Evolutionary conservation across 2,888 invertebrate species (phyloP), one percentile per base, ranked within the genome.

Genomic region (Dexiosoma caninum): DNA sequence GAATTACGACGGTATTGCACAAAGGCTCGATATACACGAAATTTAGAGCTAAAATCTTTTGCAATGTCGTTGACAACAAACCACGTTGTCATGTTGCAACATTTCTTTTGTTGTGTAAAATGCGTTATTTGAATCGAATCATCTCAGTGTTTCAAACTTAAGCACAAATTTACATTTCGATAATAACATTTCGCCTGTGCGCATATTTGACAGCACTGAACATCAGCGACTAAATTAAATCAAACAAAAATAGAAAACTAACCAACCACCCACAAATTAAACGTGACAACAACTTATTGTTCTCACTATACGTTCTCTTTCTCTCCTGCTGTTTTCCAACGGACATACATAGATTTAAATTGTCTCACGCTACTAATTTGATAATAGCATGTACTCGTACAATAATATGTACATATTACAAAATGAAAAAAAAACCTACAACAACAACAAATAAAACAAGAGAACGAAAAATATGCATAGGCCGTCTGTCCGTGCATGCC

Each of bases 351-450:
- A 40, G 40, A 66, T 46, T 64, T 51, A 57, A 60, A 67, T 69
- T 62, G 55, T 74, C 78, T 69, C 75, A 79, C 79, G 74, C 74
- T 66, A 75, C 75, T 62, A 64, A 75, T 64, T 69, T 59, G 70
- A 69, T 64, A 51, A 70, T 79, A 57, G 57, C 69, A 69, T 74
- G 71, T 78, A 19, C 55, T 46, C n/a, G n/a, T n/a, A n/a, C n/a
- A n/a, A n/a, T n/a, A n/a, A n/a, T n/a, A n/a, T n/a, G n/a, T n/a
- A 27, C 49, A 66, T 53, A 30, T 55, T 53, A 53, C 51, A 30
- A 12, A 21, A 27, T 6, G 27, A 27, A 27, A 6, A 27, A 27
- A 27, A 27, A 27, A 27, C n/a, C 3, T 27, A 27, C 32, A 23
- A 49, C 3, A 46, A 21, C 2, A 44, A 44, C 16, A 12, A 21